Evolutionary conservation across 1,140 invertebrate species (phyloP), one percentile per base, ranked within the genome.

Genomic region (Drosophila lini): DNA sequence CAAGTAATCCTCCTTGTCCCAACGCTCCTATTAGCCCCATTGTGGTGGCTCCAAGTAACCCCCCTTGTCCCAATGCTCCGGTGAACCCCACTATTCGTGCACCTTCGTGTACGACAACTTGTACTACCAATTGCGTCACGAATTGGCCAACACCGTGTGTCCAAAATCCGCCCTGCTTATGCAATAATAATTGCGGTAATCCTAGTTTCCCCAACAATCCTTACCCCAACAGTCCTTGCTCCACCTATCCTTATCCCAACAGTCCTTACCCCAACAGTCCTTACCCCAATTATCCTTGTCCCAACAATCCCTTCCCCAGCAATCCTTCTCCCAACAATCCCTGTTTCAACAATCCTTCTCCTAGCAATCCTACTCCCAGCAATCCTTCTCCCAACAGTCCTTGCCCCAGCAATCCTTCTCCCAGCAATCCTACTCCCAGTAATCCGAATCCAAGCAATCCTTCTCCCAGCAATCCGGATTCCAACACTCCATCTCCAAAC

Each of bases 21-120:
- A 75, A 68, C 32, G 40, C 53, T 19, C 68, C 74, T 15, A 5
- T 50, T 40, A 45, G 28, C 19, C 63, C 71, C 28, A 68, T 10
- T 9, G 68, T 42, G 10, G 59, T 56, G 9, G 16, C 31, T 32
- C 67, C 42, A 1, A 36, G 19, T 32, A 40, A 16, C 22, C n/a
- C 67, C 10, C 61, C 55, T 10, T 62, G 32, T 48, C 64, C 59
- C 3, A 71, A 38, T 13, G 9, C 36, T 53, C 57, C 75, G 6
- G 8, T 32, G 7, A 31, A 19, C 15, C 45, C 71, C 0, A 41
- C 13, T 16, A 32, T 31, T 11, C 42, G 13, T 55, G 4, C 15
- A 5, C 8, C 25, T 10, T 13, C 42, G 3, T n/a, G 15, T 16
- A 19, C 15, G 8, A 50, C 59, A 3, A n/a, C 31, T 16, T 60